A percentile compares a stretch with the other conserved stretches of the same genome.
Conservation (phyloP, 2,113 vertebrate genomes). For the Oryzias javanicus region DNA sequence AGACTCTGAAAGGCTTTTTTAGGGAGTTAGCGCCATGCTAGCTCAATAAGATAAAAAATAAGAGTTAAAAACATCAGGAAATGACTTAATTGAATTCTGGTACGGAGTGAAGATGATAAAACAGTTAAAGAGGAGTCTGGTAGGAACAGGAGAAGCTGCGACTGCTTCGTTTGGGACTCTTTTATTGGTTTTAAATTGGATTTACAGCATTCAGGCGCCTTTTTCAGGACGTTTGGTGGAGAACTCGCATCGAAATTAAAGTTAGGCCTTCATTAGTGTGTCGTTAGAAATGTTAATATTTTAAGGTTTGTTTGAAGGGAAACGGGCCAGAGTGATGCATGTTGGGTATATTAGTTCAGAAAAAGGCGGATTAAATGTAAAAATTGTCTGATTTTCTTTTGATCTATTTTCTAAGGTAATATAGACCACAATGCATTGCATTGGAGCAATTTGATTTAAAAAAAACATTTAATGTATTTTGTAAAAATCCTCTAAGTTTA, state of each 20-base stretch:
- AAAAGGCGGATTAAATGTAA: background rate
- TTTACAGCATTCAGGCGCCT: slow-evolving; percentile 2
- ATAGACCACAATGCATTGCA: too few relatives aligned
- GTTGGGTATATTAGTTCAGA: background rate
- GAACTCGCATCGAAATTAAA: slow-evolving; percentile 3
- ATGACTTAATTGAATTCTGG: slow-evolving; percentile 7
- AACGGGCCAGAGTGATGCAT: too few relatives aligned
- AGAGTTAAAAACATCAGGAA: slow-evolving; percentile 7
- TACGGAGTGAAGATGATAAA: background rate
- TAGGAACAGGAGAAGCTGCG: background rate
- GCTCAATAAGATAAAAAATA: background rate
- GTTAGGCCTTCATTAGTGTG: background rate
- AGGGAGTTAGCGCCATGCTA: background rate
- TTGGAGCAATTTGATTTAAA: too few relatives aligned
- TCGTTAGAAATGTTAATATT: background rate
- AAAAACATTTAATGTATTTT: too few relatives aligned
- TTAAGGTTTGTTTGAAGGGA: background rate
- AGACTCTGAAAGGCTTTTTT: slow-evolving; percentile 12
- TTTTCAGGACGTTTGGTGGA: background rate
- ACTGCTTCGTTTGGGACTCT: slow-evolving; percentile 14
- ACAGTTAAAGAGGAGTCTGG: background rate
- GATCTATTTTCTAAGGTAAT: too few relatives aligned
- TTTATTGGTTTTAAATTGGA: slow-evolving; percentile 17
- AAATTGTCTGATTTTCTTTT: too few relatives aligned
- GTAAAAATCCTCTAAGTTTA: too few relatives aligned